phyloP scores from a whole-genome alignment of 2,113 vertebrate species.

The Gallinago media region DNA sequence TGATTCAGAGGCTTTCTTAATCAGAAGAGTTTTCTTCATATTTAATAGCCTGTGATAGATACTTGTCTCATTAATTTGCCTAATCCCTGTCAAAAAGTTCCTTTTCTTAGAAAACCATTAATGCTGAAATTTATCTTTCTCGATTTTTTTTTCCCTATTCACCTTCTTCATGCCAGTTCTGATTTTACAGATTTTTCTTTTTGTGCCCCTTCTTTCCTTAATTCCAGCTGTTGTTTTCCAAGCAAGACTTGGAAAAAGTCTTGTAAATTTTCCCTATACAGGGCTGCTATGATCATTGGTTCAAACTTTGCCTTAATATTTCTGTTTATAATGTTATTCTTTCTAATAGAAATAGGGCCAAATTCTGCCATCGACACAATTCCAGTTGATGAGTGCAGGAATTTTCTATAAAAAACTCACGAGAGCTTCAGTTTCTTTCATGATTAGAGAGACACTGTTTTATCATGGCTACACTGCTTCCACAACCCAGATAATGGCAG shows the following conservation, averaged over 20 bases:
- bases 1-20: background rate
- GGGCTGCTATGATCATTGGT: background rate
- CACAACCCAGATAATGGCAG: background rate
- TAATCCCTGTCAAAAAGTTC: background rate
- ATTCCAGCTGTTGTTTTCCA: background rate
- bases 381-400: background rate
- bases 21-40: background rate
- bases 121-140: background rate
- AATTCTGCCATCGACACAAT: background rate
- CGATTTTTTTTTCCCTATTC: background rate
- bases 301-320: background rate
- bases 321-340: background rate
- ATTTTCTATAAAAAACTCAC: background rate
- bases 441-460: fast-evolving
- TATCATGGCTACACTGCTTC: background rate
- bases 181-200: background rate
- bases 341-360: background rate
- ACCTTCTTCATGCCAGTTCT: background rate
- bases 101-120: background rate
- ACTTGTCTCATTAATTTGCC: background rate
- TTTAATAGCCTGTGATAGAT: background rate
- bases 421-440: background rate
- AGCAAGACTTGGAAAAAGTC: too few species aligned
- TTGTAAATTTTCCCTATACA: background rate
- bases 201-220: background rate